Evolutionary conservation across 2,113 vertebrate genomes (phyloP).

Genomic region (Tapirus terrestris): DNA sequence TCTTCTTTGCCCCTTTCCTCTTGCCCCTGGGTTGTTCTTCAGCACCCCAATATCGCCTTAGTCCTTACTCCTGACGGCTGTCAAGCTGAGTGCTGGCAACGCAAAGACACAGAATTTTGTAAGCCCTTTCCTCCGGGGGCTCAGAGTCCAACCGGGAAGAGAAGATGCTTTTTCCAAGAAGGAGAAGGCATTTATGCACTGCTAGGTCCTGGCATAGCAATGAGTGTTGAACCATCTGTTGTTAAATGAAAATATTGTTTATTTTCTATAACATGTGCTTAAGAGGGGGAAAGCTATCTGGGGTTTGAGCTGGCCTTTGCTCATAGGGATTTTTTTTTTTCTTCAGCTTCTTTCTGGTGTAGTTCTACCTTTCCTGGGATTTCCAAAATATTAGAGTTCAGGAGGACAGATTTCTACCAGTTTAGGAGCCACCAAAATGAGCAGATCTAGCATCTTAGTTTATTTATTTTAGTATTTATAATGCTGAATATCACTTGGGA

Average conservation of each 20-base stretch:
- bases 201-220: neutral
- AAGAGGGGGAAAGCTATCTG: neutral
- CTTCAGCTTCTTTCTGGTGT: neutral
- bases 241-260: constrained; percentile 56
- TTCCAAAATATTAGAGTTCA: constrained; percentile 1
- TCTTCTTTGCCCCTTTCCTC: neutral
- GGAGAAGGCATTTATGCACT: neutral
- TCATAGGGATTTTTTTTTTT: neutral
- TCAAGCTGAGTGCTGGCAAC: neutral
- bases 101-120: neutral
- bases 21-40: neutral
- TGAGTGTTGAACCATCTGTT: constrained; percentile 26
- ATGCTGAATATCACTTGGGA: neutral
- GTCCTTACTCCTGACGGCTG: neutral
- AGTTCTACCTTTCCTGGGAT: neutral
- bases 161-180: constrained; percentile 2
- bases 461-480: neutral
- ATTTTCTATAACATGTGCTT: constrained; percentile 43
- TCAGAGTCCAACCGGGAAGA: neutral
- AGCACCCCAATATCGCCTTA: neutral
- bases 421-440: neutral
- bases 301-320: constrained; percentile 2
- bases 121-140: neutral
- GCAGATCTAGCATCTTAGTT: neutral
- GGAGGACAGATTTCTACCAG: neutral